A percentile compares a stretch with the other conserved stretches of the same genome.
Evolutionary conservation across 2,113 vertebrate genomes (phyloP).

Genomic region (Alouatta palliata): DNA sequence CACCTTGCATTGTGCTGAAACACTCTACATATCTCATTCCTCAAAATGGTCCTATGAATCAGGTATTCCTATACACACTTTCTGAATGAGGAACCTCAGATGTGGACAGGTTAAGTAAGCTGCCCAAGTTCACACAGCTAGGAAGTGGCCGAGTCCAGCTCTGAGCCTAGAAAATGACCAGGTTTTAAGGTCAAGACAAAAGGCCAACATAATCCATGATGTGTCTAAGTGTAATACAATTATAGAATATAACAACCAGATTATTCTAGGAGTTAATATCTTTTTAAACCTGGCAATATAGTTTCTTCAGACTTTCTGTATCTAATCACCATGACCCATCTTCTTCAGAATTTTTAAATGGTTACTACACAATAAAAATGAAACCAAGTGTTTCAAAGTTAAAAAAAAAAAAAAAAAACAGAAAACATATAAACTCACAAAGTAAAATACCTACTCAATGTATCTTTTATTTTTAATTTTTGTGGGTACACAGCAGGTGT

Average conservation of each 20-base stretch:
- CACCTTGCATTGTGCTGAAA: not conserved
- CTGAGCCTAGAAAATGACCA: not conserved
- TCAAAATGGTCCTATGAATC: not conserved
- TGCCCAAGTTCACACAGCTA: not conserved
- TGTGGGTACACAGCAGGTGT: too few relatives aligned
- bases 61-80: not conserved
- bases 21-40: not conserved
- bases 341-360: not conserved
- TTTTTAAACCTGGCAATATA: not conserved
- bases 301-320: not conserved
- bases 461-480: too few relatives aligned
- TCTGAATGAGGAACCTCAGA: not conserved
- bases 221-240: not conserved
- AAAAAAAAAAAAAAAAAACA: not conserved
- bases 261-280: not conserved
- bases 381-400: not conserved
- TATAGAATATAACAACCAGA: not conserved
- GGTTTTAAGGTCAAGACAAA: not conserved
- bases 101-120: not conserved
- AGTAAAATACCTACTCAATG: not conserved
- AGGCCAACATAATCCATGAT: not conserved
- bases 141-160: not conserved
- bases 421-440: constrained; percentile 6
- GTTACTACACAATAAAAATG: not conserved
- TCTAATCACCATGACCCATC: not conserved